These are phyloP conservation scores for Grantiella picta DNA, from an alignment of 2,113 vertebrate species.

Conservation along the genomic window DNA sequence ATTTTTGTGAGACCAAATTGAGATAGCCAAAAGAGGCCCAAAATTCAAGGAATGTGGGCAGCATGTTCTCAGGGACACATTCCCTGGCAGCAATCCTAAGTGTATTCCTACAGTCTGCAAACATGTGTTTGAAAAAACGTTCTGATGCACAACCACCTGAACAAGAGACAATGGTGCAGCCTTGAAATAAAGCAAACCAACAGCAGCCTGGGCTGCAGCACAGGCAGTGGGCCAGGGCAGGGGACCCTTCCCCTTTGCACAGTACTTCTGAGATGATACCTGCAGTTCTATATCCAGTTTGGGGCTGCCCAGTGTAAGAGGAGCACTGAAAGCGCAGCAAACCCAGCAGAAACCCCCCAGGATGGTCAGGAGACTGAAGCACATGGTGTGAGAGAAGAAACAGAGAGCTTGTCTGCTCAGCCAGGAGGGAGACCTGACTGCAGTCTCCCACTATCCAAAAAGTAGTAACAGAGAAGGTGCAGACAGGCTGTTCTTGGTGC, in stretches of 20 bases:
- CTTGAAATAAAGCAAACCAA: not conserved
- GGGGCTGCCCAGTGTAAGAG: not conserved
- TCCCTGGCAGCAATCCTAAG: not conserved
- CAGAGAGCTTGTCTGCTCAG: not conserved
- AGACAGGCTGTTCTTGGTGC: not conserved
- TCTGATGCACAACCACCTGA: not conserved
- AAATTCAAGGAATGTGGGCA: not conserved
- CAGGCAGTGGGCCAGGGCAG: not conserved
- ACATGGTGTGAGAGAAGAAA: not conserved
- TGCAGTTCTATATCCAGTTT: not conserved
- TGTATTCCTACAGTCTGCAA: not conserved
- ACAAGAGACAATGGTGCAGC: fast-evolving
- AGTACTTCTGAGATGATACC: fast-evolving
- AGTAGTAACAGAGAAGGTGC: not conserved
- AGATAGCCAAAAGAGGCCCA: not conserved
- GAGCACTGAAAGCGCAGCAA: not conserved
- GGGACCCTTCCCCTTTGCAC: not conserved
- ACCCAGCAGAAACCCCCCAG: not conserved
- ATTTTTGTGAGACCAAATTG: not conserved
- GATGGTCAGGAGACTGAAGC: not conserved
- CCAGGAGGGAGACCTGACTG: not conserved
- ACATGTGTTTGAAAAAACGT: not conserved
- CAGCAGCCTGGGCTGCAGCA: not conserved
- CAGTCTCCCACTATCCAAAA: not conserved
- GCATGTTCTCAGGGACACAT: not conserved